Evolutionary conservation across 1,140 invertebrate genomes (phyloP).

Genomic region (Hycleus phaleratus): DNA sequence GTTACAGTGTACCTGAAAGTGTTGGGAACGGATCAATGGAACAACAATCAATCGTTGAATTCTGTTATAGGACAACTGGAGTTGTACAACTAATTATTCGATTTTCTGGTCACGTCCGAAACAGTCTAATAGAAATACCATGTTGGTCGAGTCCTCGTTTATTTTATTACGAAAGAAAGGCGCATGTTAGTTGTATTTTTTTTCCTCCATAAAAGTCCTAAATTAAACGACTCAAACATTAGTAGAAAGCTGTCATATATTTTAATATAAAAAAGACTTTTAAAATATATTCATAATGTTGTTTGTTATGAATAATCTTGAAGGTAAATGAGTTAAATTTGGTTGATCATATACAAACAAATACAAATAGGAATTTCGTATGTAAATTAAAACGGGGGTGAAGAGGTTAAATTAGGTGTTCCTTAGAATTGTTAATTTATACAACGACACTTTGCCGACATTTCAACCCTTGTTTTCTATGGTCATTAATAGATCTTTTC

Average conservation of each 20-base stretch:
- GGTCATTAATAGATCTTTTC: too few relatives aligned
- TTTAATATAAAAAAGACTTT: background rate
- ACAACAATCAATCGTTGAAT: constrained; percentile 11
- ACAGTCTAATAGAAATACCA: constrained; percentile 29
- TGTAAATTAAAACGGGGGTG: background rate
- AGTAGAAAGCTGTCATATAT: background rate
- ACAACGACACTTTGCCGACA: too few relatives aligned
- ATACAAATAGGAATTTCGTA: background rate
- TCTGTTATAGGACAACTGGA: constrained; percentile 24
- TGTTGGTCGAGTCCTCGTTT: constrained; percentile 19
- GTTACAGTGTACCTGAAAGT: too few relatives aligned
- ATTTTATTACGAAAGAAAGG: constrained; percentile 26
- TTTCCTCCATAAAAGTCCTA: background rate
- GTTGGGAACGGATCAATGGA: constrained; percentile 4
- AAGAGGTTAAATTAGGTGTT: too few relatives aligned
- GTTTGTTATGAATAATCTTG: constrained; percentile 2
- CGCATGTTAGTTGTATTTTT: constrained; percentile 3
- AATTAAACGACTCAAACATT: constrained; percentile 4
- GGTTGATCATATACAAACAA: background rate
- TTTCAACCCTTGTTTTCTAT: too few relatives aligned
- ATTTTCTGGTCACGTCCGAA: constrained; percentile 31
- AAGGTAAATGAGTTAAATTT: background rate
- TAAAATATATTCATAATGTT: constrained; percentile 1
- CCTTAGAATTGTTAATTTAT: too few relatives aligned
- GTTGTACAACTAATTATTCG: constrained; percentile 32